Base-by-base conservation (phyloP, 37 sponge, comb jelly and placozoan genomes). In the Beroe ovata region DNA sequence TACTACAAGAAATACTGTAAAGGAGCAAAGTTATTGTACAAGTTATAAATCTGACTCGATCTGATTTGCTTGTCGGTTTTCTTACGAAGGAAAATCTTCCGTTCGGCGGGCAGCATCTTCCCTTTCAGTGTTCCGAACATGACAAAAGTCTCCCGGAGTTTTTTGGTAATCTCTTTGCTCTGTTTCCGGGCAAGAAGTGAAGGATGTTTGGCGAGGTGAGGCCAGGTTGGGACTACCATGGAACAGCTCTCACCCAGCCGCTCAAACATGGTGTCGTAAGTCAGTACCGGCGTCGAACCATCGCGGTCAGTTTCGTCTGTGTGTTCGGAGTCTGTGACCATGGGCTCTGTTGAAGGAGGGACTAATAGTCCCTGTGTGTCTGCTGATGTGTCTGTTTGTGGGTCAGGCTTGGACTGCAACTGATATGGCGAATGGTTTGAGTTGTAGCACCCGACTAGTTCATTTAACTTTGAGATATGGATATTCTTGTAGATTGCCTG, bases 161-260 rank as follows among this genome's bases (percentile, higher is more conserved):
- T 33, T 26, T 77, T 77, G 54, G 28, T 23, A 6, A 77, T 42
- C 23, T 77, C 84, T 25, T 77, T 77, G n/a, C 36, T 41, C 28
- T 42, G 54, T 26, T 77, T 77, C 84, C 33, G 35, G 22, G 54
- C 54, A 26, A 77, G 84, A 42, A 77, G 84, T 0, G 42, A 25
- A 1, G 84, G 84, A 77, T 39, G 84, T 42, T 23, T 39, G 47
- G 42, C 23, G 4, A 77, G 35, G 1, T 11, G 26, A 1, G 84
- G 84, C 84, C 84, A 77, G 1, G 84, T 77, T 39, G 84, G 84
- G 1, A 30, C 84, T 25, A 77, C 47, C 84, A 42, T 77, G 28
- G 84, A 32, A 25, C 19, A 30, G 23, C 42, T 42, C 47, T 77
- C 84, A 6, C 38, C 84, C 3, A 77, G 47, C 54, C 33, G 26